A percentile compares a stretch with the other conserved stretches of the same genome.
These are phyloP conservation scores for Lacanobia wlatinum DNA, from an alignment of 2,888 invertebrate genomes.

Conservation along the genomic window DNA sequence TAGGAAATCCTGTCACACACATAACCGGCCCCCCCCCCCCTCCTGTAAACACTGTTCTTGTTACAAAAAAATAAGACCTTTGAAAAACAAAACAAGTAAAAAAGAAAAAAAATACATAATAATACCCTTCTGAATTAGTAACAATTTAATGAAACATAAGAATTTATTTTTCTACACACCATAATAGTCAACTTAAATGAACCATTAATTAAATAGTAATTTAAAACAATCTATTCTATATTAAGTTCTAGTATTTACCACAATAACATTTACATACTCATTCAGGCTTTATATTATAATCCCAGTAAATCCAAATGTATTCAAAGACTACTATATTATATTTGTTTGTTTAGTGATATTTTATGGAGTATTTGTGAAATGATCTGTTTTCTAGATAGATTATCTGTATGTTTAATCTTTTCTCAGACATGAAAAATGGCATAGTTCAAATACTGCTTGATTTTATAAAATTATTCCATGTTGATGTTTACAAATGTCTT, in stretches of 20 bases:
- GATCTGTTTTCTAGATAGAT: not conserved
- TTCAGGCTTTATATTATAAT: not conserved
- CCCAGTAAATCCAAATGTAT: not conserved
- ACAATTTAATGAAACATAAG: not conserved
- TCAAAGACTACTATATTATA: too few species aligned
- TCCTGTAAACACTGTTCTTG: too few species aligned
- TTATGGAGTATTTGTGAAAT: not conserved
- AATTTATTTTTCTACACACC: not conserved
- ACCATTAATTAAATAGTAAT: not conserved
- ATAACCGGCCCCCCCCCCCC: too few species aligned
- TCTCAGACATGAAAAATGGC: not conserved
- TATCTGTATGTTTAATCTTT: too few species aligned
- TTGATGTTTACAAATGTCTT: not conserved
- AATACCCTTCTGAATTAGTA: too few species aligned
- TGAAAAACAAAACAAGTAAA: too few species aligned
- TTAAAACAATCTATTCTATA: not conserved
- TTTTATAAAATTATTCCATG: not conserved
- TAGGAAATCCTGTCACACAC: too few species aligned
- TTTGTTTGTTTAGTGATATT: conserved; percentile 2
- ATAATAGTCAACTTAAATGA: not conserved
- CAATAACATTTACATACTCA: not conserved
- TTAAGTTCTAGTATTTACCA: too few species aligned
- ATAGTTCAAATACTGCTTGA: not conserved
- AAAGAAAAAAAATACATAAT: too few species aligned
- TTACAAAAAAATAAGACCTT: too few species aligned